Base-by-base conservation (phyloP, 2,888 invertebrate species). In the Vannuccia rotundouncinata region DNA sequence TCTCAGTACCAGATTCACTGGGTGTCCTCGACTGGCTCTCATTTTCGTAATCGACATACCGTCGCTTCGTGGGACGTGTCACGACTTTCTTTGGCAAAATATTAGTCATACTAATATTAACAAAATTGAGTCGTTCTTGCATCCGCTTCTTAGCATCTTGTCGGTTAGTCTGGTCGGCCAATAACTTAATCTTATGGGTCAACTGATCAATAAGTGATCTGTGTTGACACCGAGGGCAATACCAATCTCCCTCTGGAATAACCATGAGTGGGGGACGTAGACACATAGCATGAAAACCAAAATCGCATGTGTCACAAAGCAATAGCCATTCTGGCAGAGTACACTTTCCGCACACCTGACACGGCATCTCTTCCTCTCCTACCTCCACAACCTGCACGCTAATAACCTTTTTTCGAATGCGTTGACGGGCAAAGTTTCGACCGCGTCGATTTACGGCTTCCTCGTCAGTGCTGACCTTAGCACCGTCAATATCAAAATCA, bases 101-200 rank as follows among this genome's bases (percentile, higher is more conserved):
- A 85, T 93, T 93, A 84, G 92, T 91, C 82, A 92, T 87, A 86
- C 92, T 92, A 82, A 93, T 92, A 25, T 92, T 92, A 29, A 93
- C 92, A 86, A 91, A 93, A 0, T 92, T 92, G 81, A 93, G 88
- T 79, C 92, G 89, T 84, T 92, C 91, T 84, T 92, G 73, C 81
- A 81, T 81, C 25, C 80, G 13, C 29, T 75, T 31, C 60, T 81
- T 81, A 17, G 81, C 81, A 13, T 22, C 45, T 1, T 76, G 74
- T 30, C 81, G 30, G 10, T 27, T 73, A n/a, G 73, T 10, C 13
- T 74, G 31, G n/a, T 81, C 45, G 31, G 31, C 81, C 5, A 81
- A 28, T 25, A 82, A 75, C 1, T 5, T 29, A 5, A 75, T 66
- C 31, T 81, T 81, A 5, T 0, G 31, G 1, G 31, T 25, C 29